phyloP scores from a whole-genome alignment of 2,113 vertebrate species.

The Sitta europaea region DNA sequence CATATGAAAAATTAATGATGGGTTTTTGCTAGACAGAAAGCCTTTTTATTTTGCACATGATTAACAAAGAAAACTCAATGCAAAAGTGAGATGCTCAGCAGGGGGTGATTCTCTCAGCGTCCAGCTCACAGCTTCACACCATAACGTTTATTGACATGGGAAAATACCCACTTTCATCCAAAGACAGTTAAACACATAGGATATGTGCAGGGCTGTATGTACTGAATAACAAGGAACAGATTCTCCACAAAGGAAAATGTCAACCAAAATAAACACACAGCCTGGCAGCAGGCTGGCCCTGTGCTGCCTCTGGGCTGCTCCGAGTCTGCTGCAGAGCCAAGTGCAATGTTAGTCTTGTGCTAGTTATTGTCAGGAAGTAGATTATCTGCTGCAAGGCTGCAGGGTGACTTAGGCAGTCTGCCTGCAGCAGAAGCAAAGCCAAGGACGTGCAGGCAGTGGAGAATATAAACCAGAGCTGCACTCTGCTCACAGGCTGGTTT shows the following conservation, averaged over 20 bases:
- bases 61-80: constrained; percentile 64
- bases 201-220: background rate
- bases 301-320: background rate
- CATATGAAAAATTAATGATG: constrained; percentile 72
- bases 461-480: background rate
- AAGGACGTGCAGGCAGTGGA: background rate
- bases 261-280: constrained; percentile 46
- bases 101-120: background rate
- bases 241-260: constrained; percentile 49
- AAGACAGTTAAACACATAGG: constrained; percentile 52
- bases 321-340: background rate
- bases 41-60: constrained; percentile 51
- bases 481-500: background rate
- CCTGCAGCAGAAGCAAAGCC: background rate
- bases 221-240: constrained; percentile 16
- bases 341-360: constrained; percentile 12
- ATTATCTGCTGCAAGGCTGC: background rate
- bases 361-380: constrained; percentile 43
- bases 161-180: constrained; percentile 46
- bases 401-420: constrained; percentile 20
- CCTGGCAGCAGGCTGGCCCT: constrained; percentile 14
- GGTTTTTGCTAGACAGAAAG: constrained; percentile 64
- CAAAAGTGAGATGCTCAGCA: constrained; percentile 24
- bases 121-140: constrained; percentile 46
- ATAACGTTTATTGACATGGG: constrained; percentile 15